Percentiles rank a stretch among this genome's conserved stretches.
Conservation (phyloP, 2,888 invertebrate genomes). For the Coecobrya sp. region DNA sequence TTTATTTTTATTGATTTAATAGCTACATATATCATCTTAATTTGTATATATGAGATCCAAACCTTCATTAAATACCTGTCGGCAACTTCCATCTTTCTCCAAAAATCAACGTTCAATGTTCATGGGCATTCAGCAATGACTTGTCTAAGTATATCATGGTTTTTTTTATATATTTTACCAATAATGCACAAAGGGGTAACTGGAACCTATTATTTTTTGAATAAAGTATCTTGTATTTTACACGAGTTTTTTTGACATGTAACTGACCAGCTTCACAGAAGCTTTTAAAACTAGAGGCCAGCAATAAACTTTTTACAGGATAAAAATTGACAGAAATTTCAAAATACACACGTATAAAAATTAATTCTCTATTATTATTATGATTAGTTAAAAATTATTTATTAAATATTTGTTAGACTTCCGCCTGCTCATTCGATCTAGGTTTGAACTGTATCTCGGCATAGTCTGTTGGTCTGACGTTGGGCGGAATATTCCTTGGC, state of each 20-base stretch:
- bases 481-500: constrained; percentile 84
- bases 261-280: constrained; percentile 66
- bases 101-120: background rate
- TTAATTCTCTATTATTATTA: constrained; percentile 21
- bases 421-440: constrained; percentile 86
- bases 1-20: too few species aligned
- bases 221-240: too few species aligned
- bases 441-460: constrained; percentile 86
- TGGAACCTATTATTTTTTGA: constrained; percentile 23
- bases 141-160: too few species aligned
- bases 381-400: constrained; percentile 47
- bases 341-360: constrained; percentile 64
- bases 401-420: constrained; percentile 81
- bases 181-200: constrained; percentile 52
- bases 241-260: background rate
- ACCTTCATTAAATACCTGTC: constrained; percentile 46
- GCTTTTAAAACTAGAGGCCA: constrained; percentile 41
- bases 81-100: constrained; percentile 41
- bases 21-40: constrained; percentile 36
- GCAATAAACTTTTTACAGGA: constrained; percentile 70
- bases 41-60: constrained; percentile 71
- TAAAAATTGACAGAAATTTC: constrained; percentile 70
- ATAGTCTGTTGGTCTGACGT: constrained; percentile 84
- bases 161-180: background rate
- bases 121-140: constrained; percentile 9